Base-by-base conservation (phyloP, 2,113 vertebrate species). In the Taurulus bubalis region DNA sequence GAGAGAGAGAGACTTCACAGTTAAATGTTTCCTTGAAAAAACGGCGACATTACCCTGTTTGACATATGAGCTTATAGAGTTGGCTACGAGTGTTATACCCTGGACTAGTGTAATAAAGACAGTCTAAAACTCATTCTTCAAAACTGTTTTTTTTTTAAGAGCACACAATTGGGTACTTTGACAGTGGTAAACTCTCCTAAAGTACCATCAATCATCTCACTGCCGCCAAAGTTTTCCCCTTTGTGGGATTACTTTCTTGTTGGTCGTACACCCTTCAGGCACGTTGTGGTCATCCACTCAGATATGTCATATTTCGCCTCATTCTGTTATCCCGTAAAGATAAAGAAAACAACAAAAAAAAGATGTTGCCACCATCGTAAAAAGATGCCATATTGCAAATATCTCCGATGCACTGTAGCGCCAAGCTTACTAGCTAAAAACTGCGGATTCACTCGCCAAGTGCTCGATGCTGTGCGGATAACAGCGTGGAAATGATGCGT, bases 401-500 rank as follows among this genome's bases (percentile, higher is more conserved):
- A 75, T 80, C 66, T 67, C 55, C 24, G 26, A 24, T 69, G 55
- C 42, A 30, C 56, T 8, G 26, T 62, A 1, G 51, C 32, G 53
- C 78, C n/a, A 47, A 63, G 67, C 79, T 53, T 4, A 63, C 77
- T 51, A 82, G 64, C 51, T n/a, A n/a, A 40, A 87, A 79, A 82
- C 49, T 85, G 84, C 66, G 63, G 82, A 82, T 85, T 78, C 58
- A 38, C 79, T 87, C 79, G 59, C 85, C 77, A 56, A 79, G 81
- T 40, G 42, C 55, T 87, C 77, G 83, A 86, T 86, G 89, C 77
- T 55, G 26, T 76, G 84, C 6, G 86, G 87, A 91, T 89, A 85
- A 86, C 83, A 68, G 80, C 32, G 58, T 87, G 88, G 81, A 90
- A 92, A 92, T 88, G 89, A 89, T 75, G 89, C 88, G 84, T 92